phyloP scores from a whole-genome alignment of 2,888 invertebrate genomes.

The Diplazon laetatorius region DNA sequence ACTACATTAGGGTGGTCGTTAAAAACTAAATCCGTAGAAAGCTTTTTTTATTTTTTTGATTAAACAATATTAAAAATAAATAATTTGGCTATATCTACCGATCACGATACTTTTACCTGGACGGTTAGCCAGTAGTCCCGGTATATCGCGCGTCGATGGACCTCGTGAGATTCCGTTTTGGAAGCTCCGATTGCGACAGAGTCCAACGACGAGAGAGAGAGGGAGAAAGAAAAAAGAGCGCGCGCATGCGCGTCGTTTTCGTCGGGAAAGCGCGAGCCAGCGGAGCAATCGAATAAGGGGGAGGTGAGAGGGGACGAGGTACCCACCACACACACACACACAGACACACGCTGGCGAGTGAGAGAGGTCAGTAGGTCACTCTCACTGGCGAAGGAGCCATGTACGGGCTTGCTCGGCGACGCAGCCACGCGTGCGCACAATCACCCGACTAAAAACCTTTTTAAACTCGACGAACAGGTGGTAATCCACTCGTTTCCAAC shows the following conservation, averaged over 20 bases:
- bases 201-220: constrained; percentile 4
- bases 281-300: constrained; percentile 25
- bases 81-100: too few relatives aligned
- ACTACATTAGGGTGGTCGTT: too few relatives aligned
- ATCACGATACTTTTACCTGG: neutral
- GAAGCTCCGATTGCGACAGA: constrained; percentile 10
- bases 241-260: constrained; percentile 28
- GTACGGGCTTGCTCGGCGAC: constrained; percentile 41
- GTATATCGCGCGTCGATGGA: neutral
- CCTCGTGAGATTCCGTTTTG: constrained; percentile 22
- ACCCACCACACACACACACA: neutral
- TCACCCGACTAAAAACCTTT: constrained; percentile 31
- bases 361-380: constrained; percentile 81
- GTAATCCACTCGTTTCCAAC: constrained; percentile 53
- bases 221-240: too few relatives aligned
- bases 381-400: constrained; percentile 73
- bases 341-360: too few relatives aligned
- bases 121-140: too few relatives aligned
- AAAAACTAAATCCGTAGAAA: too few relatives aligned
- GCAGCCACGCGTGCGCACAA: too few relatives aligned
- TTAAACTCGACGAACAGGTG: constrained; percentile 66
- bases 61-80: too few relatives aligned
- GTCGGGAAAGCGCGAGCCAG: constrained; percentile 4
- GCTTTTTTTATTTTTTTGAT: too few relatives aligned
- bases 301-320: constrained; percentile 45